Conservation (phyloP, 2,888 invertebrate genomes). For the Mythimna vitellina region DNA sequence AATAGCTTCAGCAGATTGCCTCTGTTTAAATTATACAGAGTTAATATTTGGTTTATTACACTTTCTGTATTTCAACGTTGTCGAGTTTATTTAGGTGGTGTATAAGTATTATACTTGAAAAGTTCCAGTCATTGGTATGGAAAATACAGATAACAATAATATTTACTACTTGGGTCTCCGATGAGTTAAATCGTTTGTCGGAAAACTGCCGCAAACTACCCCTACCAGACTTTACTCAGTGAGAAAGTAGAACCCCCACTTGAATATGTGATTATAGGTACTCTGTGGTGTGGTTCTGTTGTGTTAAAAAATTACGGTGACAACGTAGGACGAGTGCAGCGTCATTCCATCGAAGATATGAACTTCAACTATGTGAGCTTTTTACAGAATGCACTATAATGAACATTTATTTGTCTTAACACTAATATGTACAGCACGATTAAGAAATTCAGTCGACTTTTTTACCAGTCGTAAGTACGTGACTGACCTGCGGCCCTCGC, state of each 20-base stretch:
- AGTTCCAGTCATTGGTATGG: constrained; percentile 6
- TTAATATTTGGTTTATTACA: constrained; percentile 34
- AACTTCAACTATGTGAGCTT: neutral
- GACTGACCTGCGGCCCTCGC: constrained; percentile 97
- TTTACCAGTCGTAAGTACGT: neutral
- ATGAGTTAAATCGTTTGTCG: constrained; percentile 8
- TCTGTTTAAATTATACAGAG: constrained; percentile 20
- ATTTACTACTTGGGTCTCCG: constrained; percentile 13
- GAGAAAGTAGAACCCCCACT: neutral
- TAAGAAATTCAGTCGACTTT: neutral
- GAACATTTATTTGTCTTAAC: neutral
- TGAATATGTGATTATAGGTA: neutral
- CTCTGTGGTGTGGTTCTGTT: neutral
- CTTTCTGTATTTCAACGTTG: constrained; percentile 9
- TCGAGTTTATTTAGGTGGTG: constrained; percentile 15
- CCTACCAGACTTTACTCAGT: neutral
- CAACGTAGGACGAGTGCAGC: neutral
- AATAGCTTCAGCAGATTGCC: constrained; percentile 29
- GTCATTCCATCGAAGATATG: neutral
- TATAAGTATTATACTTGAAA: constrained; percentile 4
- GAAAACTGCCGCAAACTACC: neutral
- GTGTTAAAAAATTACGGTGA: neutral
- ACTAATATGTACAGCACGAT: neutral
- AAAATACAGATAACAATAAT: constrained; percentile 21
- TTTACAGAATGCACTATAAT: neutral